These are phyloP conservation scores for Nymphalis polychloros DNA, from an alignment of 2,888 invertebrate genomes.

Conservation along the genomic window DNA sequence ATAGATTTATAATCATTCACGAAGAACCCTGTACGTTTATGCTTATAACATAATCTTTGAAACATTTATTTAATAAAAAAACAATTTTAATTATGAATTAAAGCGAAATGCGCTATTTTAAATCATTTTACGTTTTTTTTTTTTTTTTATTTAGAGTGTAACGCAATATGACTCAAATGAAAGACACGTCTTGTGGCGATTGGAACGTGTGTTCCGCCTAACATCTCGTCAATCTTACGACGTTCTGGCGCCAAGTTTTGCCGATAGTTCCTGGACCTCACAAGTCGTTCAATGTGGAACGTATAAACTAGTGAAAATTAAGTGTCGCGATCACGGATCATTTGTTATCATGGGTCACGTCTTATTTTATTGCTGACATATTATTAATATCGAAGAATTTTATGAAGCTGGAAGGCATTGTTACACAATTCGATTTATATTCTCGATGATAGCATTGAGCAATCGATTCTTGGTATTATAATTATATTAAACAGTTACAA, in stretches of 20 bases:
- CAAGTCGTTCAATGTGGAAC: conserved; percentile 56
- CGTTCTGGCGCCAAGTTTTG: conserved; percentile 59
- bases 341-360: conserved; percentile 72
- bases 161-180: not conserved
- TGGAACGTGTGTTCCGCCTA: not conserved
- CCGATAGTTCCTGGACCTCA: conserved; percentile 43
- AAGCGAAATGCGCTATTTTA: too few relatives aligned
- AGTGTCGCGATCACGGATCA: conserved; percentile 72
- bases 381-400: conserved; percentile 73
- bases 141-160: too few relatives aligned
- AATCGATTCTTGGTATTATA: conserved; percentile 9
- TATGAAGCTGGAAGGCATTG: conserved; percentile 60
- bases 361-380: conserved; percentile 77
- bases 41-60: too few relatives aligned
- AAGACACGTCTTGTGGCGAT: not conserved
- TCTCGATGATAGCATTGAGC: conserved; percentile 22
- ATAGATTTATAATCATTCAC: too few relatives aligned
- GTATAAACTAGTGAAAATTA: conserved; percentile 77
- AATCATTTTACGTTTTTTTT: too few relatives aligned
- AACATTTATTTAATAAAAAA: too few relatives aligned
- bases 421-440: conserved; percentile 54
- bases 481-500: not conserved
- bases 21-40: too few relatives aligned
- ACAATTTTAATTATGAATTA: too few relatives aligned
- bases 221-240: conserved; percentile 16